Evolutionary conservation across 2,888 invertebrate species (phyloP), one percentile per base, ranked within the genome.

Genomic region (Eilema caniola): DNA sequence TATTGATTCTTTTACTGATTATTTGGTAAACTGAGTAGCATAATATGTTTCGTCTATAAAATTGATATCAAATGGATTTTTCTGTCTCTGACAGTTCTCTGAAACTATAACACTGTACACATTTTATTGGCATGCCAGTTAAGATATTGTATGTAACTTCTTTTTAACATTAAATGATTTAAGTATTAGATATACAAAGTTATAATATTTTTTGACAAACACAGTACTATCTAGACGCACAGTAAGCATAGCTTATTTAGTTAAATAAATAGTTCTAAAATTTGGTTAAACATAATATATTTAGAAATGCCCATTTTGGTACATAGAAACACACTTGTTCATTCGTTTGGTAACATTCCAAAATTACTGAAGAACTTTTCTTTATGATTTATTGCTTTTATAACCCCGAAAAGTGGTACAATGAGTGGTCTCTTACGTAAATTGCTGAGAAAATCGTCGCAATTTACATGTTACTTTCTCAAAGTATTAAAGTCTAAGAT

Each of bases 61-160:
- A 47, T 47, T 47, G 20, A 47, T 47, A 47, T 20, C 20, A 53
- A 53, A 53, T 53, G 53, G n/a, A 53, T 53, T n/a, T 53, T 10
- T 53, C 53, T 53, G 53, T n/a, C n/a, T 20, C n/a, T 53, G 53
- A 53, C 53, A 53, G 53, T n/a, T 53, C n/a, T 20, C n/a, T 53
- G n/a, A 53, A 53, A 53, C 53, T 53, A 47, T 20, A n/a, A 53
- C n/a, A 53, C 8, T 53, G 53, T 53, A 10, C 20, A 53, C n/a
- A n/a, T 53, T 53, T 53, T 53, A 53, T 53, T 53, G 53, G 53
- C n/a, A 53, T 53, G 53, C 53, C n/a, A n/a, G 53, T 53, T n/a
- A 53, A n/a, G 53, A 53, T 53, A 53, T 1, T 53, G 28, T 28
- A 28, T n/a, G 5, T n/a, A n/a, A 20, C n/a, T 53, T 20, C 20